phyloP scores from a whole-genome alignment of 2,113 vertebrate species.

The Murina feae region DNA sequence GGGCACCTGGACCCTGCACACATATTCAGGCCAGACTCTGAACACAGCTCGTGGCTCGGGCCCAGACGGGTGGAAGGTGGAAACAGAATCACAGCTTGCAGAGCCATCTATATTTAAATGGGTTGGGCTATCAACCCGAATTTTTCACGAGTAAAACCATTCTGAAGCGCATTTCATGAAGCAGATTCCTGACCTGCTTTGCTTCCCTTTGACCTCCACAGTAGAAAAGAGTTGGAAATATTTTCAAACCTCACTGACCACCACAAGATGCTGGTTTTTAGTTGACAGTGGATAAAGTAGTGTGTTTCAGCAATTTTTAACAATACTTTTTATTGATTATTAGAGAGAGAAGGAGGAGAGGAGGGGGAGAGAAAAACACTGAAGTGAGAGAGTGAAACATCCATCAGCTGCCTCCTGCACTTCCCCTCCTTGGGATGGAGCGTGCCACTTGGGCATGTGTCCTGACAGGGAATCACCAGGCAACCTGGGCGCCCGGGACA shows the following conservation, averaged over 20 bases:
- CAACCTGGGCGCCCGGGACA: too few relatives aligned
- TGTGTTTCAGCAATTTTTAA: background rate
- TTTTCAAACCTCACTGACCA: background rate
- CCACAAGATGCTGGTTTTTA: background rate
- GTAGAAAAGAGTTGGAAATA: background rate
- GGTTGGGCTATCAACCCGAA: conserved; percentile 17
- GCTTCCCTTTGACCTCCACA: background rate
- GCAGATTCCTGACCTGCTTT: background rate
- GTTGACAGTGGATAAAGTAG: background rate
- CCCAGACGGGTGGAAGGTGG: background rate
- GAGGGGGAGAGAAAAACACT: too few relatives aligned
- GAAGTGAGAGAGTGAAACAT: too few relatives aligned
- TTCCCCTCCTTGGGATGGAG: too few relatives aligned
- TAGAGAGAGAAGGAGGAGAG: too few relatives aligned
- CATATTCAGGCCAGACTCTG: too few relatives aligned
- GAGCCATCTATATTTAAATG: background rate
- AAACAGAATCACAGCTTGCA: background rate
- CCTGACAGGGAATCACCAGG: too few relatives aligned
- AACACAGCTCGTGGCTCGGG: background rate
- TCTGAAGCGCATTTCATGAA: conserved; percentile 18
- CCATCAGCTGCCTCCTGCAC: too few relatives aligned
- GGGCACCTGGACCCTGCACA: too few relatives aligned
- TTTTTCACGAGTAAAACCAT: conserved; percentile 3
- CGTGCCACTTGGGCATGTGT: too few relatives aligned
- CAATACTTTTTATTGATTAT: too few relatives aligned